phyloP scores from a whole-genome alignment of 2,888 invertebrate species.

The Papilio elwesi region DNA sequence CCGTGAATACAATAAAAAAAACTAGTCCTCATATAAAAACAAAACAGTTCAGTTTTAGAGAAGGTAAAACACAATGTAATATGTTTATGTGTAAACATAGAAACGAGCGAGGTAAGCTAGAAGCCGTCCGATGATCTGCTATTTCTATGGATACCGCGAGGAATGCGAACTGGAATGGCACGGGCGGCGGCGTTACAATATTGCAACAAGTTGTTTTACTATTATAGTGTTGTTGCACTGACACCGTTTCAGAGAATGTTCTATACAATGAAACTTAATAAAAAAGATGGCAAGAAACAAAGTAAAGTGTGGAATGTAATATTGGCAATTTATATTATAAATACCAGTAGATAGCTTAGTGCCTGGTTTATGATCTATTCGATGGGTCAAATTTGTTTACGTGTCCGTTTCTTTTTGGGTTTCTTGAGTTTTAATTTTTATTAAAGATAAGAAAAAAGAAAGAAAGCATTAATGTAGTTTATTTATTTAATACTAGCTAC shows the following conservation, averaged over 20 bases:
- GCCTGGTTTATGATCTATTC: too few relatives aligned
- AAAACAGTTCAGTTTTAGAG: neutral
- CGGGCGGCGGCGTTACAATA: neutral
- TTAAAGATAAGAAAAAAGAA: too few relatives aligned
- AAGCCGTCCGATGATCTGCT: conserved; percentile 29
- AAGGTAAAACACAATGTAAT: conserved; percentile 7
- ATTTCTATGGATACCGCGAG: conserved; percentile 31
- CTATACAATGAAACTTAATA: neutral
- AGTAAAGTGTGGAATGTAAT: too few relatives aligned
- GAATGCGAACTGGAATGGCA: conserved; percentile 27
- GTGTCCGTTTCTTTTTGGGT: too few relatives aligned
- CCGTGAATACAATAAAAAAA: neutral
- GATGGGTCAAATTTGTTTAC: too few relatives aligned
- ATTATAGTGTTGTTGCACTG: conserved; percentile 25
- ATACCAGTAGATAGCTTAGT: too few relatives aligned
- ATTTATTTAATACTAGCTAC: too few relatives aligned
- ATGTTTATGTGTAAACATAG: conserved; percentile 14
- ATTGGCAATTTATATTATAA: too few relatives aligned
- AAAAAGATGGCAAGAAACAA: neutral
- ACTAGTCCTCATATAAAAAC: neutral
- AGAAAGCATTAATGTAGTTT: too few relatives aligned
- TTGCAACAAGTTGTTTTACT: conserved; percentile 40
- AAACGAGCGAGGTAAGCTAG: conserved; percentile 21
- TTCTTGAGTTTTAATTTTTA: too few relatives aligned
- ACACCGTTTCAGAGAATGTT: conserved; percentile 1